Evolutionary conservation across 2,888 invertebrate genomes (phyloP).

Genomic region (Zonitis immaculata): DNA sequence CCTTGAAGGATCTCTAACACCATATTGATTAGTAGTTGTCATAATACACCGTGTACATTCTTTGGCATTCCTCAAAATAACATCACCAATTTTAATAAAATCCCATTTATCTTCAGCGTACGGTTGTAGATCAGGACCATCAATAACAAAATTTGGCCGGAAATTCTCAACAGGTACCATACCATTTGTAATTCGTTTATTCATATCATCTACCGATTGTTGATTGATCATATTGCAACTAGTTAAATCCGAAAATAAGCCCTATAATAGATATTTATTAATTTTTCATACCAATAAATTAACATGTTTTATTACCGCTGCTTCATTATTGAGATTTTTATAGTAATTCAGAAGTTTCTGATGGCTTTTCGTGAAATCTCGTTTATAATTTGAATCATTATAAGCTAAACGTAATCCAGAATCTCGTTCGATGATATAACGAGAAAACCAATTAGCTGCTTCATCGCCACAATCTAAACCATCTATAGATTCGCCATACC

Average conservation of each 20-base stretch:
- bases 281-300: background rate
- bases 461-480: slow-evolving; percentile 61
- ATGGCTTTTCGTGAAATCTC: slow-evolving; percentile 34
- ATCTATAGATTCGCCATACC: slow-evolving; percentile 42
- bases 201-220: slow-evolving; percentile 52
- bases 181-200: slow-evolving; percentile 45
- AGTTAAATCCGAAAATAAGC: slow-evolving; percentile 52
- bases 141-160: slow-evolving; percentile 55
- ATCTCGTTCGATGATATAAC: slow-evolving; percentile 41
- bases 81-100: slow-evolving; percentile 55
- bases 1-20: slow-evolving; percentile 42
- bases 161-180: slow-evolving; percentile 50
- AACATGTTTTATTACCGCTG: slow-evolving; percentile 31
- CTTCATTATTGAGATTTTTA: slow-evolving; percentile 33
- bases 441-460: slow-evolving; percentile 58
- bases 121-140: slow-evolving; percentile 43
- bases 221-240: slow-evolving; percentile 54
- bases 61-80: slow-evolving; percentile 52
- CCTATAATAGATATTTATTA: slow-evolving; percentile 39
- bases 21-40: slow-evolving; percentile 50
- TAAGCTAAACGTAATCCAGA: slow-evolving; percentile 42
- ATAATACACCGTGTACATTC: slow-evolving; percentile 53
- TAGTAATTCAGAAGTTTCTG: slow-evolving; percentile 33
- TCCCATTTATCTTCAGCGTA: slow-evolving; percentile 56
- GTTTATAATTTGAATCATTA: slow-evolving; percentile 33